Percentiles rank a stretch among this genome's conserved stretches.
phyloP scores from a whole-genome alignment of 2,797 vertebrate species.

The Discoglossus pictus region DNA sequence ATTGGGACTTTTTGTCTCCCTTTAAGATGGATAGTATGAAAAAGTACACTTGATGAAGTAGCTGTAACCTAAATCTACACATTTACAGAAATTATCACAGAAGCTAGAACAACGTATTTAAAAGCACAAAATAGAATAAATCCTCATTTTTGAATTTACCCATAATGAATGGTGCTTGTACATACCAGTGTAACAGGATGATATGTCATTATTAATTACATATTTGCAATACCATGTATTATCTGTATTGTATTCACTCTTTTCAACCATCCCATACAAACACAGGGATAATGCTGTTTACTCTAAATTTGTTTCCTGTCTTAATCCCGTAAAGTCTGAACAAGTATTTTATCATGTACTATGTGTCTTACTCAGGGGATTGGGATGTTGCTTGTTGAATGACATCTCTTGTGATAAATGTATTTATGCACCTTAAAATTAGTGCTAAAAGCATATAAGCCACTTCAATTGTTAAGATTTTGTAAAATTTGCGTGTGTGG shows the following conservation, averaged over 20 bases:
- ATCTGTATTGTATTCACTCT: neutral
- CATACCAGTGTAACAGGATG: too few relatives aligned
- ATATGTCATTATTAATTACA: neutral
- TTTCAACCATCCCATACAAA: slow-evolving; percentile 16
- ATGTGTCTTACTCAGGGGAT: slow-evolving; percentile 59
- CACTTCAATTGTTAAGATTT: slow-evolving; percentile 77
- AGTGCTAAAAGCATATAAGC: slow-evolving; percentile 81
- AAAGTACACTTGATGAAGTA: too few relatives aligned
- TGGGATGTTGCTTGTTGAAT: slow-evolving; percentile 23
- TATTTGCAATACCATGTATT: neutral
- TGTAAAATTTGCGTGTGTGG: slow-evolving; percentile 68
- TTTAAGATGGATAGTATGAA: too few relatives aligned
- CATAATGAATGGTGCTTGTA: too few relatives aligned
- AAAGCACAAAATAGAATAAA: too few relatives aligned
- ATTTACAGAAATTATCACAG: too few relatives aligned
- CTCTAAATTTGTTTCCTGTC: slow-evolving; percentile 27
- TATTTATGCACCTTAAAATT: slow-evolving; percentile 74
- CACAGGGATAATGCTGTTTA: slow-evolving; percentile 57
- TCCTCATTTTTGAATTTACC: too few relatives aligned
- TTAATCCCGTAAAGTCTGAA: slow-evolving; percentile 51
- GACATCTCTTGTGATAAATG: slow-evolving; percentile 66
- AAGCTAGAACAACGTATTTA: too few relatives aligned
- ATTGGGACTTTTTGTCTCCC: too few relatives aligned
- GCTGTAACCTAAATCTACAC: too few relatives aligned
- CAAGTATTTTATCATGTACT: slow-evolving; percentile 53